Evolutionary conservation across 2,113 vertebrate genomes (phyloP).

Genomic region (Arvicanthis niloticus): DNA sequence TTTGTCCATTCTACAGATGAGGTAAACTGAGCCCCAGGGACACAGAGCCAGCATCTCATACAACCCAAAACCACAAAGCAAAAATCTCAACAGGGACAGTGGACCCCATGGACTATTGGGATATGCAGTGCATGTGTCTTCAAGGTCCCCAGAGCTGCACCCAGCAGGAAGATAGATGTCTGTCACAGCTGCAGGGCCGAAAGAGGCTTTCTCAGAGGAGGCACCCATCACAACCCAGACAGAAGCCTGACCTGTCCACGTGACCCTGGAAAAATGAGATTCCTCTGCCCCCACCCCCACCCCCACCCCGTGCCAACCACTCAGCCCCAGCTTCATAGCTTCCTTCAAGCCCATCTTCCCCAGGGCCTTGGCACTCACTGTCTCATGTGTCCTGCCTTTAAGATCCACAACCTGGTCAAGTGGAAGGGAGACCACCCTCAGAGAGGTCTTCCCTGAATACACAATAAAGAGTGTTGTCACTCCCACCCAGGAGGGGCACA

Average conservation of each 20-base stretch:
- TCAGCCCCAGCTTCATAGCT: background rate
- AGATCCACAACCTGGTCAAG: background rate
- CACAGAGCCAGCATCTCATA: background rate
- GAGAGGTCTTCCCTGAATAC: background rate
- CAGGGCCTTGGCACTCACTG: background rate
- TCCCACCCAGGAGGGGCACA: background rate
- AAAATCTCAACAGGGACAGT: background rate
- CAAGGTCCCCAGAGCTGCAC: background rate
- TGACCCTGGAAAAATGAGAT: background rate
- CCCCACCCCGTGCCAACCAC: rapidly evolving
- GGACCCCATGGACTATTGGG: background rate
- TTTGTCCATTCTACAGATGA: background rate
- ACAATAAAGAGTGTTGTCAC: too few species aligned
- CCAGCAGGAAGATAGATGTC: conserved; percentile 3
- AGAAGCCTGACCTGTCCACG: background rate
- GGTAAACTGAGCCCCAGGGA: background rate
- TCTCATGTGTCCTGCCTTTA: background rate
- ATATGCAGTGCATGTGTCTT: background rate
- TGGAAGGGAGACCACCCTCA: background rate
- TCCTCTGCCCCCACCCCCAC: background rate
- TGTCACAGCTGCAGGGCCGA: background rate
- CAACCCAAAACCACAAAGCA: background rate
- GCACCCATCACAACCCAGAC: background rate
- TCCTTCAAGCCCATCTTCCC: background rate
- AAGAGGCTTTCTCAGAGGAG: background rate